Evolutionary conservation across 37 sponge, comb jelly and placozoan genomes (phyloP).

Genomic region (Hexactinellida sp.): DNA sequence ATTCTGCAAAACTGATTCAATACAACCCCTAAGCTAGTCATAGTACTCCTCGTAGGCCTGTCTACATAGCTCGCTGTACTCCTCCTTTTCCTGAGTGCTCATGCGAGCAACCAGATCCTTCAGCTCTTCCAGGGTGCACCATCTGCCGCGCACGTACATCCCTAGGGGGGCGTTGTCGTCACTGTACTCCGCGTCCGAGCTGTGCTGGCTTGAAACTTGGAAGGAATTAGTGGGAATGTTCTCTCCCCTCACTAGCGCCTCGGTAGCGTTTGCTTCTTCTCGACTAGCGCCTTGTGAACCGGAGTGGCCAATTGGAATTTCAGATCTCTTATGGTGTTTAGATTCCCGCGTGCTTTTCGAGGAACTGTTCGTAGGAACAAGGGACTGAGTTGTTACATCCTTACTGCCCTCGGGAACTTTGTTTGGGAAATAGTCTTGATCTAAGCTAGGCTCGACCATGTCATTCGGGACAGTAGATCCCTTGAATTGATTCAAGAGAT

Average conservation of each 20-base stretch:
- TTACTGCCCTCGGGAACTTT: not conserved
- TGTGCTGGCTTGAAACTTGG: not conserved
- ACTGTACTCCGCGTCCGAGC: not conserved
- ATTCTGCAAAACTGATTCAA: not conserved
- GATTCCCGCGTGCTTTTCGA: not conserved
- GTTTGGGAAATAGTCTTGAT: not conserved
- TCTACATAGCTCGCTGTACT: slow-evolving; percentile 38
- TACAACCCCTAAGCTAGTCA: not conserved
- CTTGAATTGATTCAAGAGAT: not conserved
- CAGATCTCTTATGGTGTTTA: not conserved
- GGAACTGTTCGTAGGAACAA: not conserved
- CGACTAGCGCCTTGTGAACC: not conserved
- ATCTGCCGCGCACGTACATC: slow-evolving; percentile 33
- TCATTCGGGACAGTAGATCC: not conserved
- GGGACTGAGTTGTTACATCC: not conserved
- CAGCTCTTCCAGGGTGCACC: slow-evolving; percentile 37
- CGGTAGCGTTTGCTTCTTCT: not conserved
- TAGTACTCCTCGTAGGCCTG: slow-evolving; percentile 31
- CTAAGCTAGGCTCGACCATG: not conserved
- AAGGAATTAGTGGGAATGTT: not conserved
- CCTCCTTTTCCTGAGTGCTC: slow-evolving; percentile 53
- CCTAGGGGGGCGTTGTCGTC: not conserved
- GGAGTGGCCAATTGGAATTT: not conserved
- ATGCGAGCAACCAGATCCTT: slow-evolving; percentile 48
- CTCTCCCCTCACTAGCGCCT: not conserved